Conservation (phyloP, 2,797 vertebrate genomes). For the Myripristis jacobus region DNA sequence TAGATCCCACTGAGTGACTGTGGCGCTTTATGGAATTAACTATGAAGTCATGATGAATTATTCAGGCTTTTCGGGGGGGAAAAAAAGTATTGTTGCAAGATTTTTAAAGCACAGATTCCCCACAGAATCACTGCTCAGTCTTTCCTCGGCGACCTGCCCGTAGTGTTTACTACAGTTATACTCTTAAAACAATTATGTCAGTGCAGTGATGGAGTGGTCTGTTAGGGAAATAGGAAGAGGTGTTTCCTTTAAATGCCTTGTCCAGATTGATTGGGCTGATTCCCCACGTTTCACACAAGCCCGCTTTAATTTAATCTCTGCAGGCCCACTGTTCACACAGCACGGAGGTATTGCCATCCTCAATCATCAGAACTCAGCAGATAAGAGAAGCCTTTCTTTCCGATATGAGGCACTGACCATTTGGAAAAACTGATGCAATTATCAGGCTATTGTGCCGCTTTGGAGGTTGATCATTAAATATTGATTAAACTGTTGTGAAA, state of each 20-base stretch:
- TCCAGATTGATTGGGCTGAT: constrained; percentile 44
- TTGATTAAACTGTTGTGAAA: neutral
- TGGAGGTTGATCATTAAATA: too few species aligned
- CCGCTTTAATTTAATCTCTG: constrained; percentile 43
- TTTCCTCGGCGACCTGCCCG: too few species aligned
- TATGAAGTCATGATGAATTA: neutral
- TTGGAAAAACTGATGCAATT: neutral
- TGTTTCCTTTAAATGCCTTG: constrained; percentile 60
- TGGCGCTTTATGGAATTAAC: too few species aligned
- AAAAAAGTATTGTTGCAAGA: neutral
- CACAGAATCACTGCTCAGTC: neutral
- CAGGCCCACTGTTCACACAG: constrained; percentile 65
- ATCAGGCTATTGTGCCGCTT: too few species aligned
- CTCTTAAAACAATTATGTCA: constrained; percentile 35
- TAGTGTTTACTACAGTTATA: constrained; percentile 1
- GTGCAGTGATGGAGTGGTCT: constrained; percentile 34
- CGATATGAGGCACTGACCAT: neutral
- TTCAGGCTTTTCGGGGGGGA: neutral
- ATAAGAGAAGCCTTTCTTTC: neutral
- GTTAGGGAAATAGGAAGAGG: constrained; percentile 44
- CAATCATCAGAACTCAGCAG: neutral
- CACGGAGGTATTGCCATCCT: constrained; percentile 40
- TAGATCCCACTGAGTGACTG: too few species aligned
- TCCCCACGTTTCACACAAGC: constrained; percentile 38
- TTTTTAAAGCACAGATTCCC: neutral